Base-by-base conservation (phyloP, 2,113 vertebrate genomes). In the Heptranchias perlo region DNA sequence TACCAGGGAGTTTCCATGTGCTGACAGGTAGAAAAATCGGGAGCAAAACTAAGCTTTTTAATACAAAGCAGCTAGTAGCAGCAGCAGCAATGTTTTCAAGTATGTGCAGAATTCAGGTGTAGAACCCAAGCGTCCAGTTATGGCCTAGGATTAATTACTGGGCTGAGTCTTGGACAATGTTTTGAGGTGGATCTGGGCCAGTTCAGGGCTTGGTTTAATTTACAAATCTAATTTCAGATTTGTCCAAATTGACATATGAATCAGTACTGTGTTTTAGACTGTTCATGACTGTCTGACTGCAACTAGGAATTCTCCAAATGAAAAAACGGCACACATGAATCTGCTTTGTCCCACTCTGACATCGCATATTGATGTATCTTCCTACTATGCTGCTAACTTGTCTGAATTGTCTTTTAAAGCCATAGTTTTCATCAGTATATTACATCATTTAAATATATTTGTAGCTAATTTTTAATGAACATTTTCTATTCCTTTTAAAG, bases 401-500 rank as follows among this genome's bases (percentile, higher is more conserved):
- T 96, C 96, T 96, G 96, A 97, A 96, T 67, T 96, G 95, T 52
- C 28, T 65, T 67, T 28, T 58, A 14, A 35, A 84, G 78, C 78
- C 16, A 28, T 11, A 25, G 25, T 89, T 89, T 7, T 52, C 86
- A 52, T 18, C 44, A 2, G 25, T 31, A 28, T 84, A 23, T 47
- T 25, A 13, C 1, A 52, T 89, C 23, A 89, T 39, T 78, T 78
- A 78, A 78, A 39, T 78, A 39, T 89, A 89, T 0, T 0, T 76
- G 52, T 44, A n/a, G 78, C 16, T 39, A 61, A 61, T 61, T 96
- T 47, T 95, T 96, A 91, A 39, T 52, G 0, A 8, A 10, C 0
- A 94, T 96, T 52, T 96, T 31, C 92, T 39, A 97, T 76, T 96
- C 96, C 96, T 73, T 91, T 96, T 97, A 52, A 96, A 99, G 99